phyloP scores from a whole-genome alignment of 2,113 vertebrate genomes.

The Rutilus rutilus region DNA sequence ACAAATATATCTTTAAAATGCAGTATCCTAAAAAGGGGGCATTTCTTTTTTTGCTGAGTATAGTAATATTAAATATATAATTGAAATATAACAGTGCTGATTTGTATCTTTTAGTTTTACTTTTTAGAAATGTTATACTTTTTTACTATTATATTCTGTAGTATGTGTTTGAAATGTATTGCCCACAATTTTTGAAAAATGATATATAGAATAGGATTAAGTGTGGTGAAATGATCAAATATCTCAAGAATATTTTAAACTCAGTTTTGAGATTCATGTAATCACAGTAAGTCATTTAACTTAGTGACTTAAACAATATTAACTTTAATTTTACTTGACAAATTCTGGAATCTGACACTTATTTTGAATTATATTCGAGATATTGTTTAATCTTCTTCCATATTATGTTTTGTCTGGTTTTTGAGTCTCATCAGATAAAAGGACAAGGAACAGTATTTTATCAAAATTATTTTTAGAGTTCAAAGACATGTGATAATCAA shows the following conservation, averaged over 20 bases:
- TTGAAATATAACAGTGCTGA: background rate
- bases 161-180: background rate
- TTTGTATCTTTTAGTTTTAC: background rate
- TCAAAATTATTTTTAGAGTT: constrained; percentile 13
- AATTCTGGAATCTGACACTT: background rate
- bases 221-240: background rate
- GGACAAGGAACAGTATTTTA: background rate
- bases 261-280: background rate
- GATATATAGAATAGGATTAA: background rate
- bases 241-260: background rate
- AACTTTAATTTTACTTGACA: background rate
- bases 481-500: constrained; percentile 27
- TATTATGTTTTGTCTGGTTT: background rate
- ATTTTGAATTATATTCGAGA: background rate
- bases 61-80: background rate
- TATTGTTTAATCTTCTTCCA: background rate
- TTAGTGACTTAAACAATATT: background rate
- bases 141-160: background rate
- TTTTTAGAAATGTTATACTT: background rate
- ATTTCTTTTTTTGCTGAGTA: too few species aligned
- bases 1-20: too few species aligned
- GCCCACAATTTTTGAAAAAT: background rate
- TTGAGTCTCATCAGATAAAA: background rate
- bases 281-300: background rate
- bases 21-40: too few species aligned